phyloP scores from a whole-genome alignment of 2,888 invertebrate genomes.

The Scaptodrosophila latifasciaeformis region DNA sequence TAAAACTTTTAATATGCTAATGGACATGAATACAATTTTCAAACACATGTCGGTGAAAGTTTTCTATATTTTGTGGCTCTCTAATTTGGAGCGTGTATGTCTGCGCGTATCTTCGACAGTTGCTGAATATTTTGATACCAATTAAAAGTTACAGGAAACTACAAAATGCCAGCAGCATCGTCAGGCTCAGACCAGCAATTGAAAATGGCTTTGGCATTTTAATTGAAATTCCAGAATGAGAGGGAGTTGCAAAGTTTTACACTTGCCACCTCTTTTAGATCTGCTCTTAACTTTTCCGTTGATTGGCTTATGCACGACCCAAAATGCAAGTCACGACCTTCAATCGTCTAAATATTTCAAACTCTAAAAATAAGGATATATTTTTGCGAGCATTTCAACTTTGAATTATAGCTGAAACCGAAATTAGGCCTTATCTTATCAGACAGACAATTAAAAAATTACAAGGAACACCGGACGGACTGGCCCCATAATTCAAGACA shows the following conservation, averaged over 20 bases:
- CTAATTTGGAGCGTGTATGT: too few species aligned
- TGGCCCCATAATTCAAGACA: constrained; percentile 41
- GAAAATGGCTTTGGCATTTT: constrained; percentile 25
- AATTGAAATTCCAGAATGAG: constrained; percentile 34
- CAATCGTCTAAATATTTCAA: too few species aligned
- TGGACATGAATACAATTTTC: constrained; percentile 32
- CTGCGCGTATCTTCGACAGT: neutral
- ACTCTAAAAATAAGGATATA: too few species aligned
- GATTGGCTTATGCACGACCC: constrained; percentile 12
- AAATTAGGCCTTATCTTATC: constrained; percentile 37
- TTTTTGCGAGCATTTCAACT: too few species aligned
- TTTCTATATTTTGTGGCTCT: constrained; percentile 2
- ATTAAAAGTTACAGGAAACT: constrained; percentile 30
- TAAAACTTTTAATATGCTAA: constrained; percentile 36
- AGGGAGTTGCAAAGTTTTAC: neutral
- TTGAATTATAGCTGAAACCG: too few species aligned
- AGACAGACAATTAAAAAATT: constrained; percentile 35
- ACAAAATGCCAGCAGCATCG: neutral
- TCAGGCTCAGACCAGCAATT: constrained; percentile 11
- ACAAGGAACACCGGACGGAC: constrained; percentile 24
- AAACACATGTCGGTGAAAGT: constrained; percentile 15
- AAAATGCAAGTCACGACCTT: constrained; percentile 35
- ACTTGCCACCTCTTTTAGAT: too few species aligned
- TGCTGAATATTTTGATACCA: constrained; percentile 28
- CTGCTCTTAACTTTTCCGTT: neutral